Conservation (phyloP, 2,797 vertebrate genomes). For the Botia almorhae region DNA sequence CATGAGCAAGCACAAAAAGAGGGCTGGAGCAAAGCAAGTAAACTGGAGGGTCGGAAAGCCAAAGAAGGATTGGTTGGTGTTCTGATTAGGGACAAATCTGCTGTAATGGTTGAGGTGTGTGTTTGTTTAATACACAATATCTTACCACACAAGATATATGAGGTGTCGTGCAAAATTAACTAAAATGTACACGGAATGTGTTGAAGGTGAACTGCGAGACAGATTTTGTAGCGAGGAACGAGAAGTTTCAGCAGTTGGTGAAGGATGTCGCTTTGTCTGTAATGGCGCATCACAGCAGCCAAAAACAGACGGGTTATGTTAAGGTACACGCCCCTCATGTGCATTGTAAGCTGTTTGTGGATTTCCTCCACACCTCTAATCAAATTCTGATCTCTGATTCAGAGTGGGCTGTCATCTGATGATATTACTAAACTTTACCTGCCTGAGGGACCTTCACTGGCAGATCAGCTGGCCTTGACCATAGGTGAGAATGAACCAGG, state of each 20-base stretch:
- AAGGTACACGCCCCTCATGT: slow-evolving; percentile 76
- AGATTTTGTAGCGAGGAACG: slow-evolving; percentile 90
- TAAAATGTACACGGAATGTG: slow-evolving; percentile 31
- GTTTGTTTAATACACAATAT: not conserved
- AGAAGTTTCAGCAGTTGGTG: slow-evolving; percentile 88
- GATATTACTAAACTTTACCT: slow-evolving; percentile 79
- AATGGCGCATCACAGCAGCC: slow-evolving; percentile 78
- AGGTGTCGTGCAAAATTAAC: not conserved
- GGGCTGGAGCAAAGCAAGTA: slow-evolving; percentile 88
- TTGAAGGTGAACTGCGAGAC: slow-evolving; percentile 92
- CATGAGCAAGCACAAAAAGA: slow-evolving; percentile 88
- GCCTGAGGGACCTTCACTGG: slow-evolving; percentile 74
- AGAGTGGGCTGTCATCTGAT: slow-evolving; percentile 79
- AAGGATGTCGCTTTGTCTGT: slow-evolving; percentile 81
- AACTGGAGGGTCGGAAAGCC: slow-evolving; percentile 83
- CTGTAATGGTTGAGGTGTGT: slow-evolving; percentile 88
- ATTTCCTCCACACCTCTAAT: not conserved
- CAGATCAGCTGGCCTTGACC: slow-evolving; percentile 82
- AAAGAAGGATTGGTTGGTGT: slow-evolving; percentile 87
- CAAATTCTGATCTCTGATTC: slow-evolving; percentile 37
- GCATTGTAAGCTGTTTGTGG: not conserved
- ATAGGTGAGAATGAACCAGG: slow-evolving; percentile 77
- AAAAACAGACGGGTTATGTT: slow-evolving; percentile 72
- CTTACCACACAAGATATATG: not conserved
- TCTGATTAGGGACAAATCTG: slow-evolving; percentile 74